phyloP scores from a whole-genome alignment of 2,888 invertebrate species.

The Microplitis deprimator region DNA sequence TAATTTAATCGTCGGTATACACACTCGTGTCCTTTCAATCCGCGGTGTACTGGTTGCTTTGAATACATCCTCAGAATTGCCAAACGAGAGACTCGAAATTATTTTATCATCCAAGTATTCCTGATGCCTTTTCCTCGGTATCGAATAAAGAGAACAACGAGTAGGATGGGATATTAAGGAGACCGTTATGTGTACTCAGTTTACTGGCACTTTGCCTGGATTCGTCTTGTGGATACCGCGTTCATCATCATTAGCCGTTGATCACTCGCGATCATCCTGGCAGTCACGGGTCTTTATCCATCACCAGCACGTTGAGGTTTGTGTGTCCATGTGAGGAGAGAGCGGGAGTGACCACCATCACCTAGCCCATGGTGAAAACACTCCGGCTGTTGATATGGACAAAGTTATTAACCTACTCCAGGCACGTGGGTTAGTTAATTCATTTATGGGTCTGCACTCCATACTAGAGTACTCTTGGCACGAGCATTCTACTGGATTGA shows the following conservation, averaged over 20 bases:
- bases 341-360: neutral
- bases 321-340: neutral
- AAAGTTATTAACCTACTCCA: slow-evolving; percentile 44
- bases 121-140: slow-evolving; percentile 12
- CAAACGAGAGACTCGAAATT: slow-evolving; percentile 13
- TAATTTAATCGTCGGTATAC: slow-evolving; percentile 13
- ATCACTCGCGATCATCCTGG: slow-evolving; percentile 55
- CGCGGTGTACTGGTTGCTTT: neutral
- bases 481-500: neutral
- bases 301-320: slow-evolving; percentile 5
- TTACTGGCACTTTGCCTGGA: slow-evolving; percentile 32
- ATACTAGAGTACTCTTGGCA: slow-evolving; percentile 14
- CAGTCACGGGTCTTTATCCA: slow-evolving; percentile 21
- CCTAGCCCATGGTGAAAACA: neutral
- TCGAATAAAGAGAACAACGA: neutral
- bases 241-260: slow-evolving; percentile 63
- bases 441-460: slow-evolving; percentile 25
- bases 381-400: slow-evolving; percentile 12
- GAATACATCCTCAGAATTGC: slow-evolving; percentile 25
- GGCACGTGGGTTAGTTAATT: slow-evolving; percentile 44
- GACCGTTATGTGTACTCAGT: slow-evolving; percentile 23
- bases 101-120: neutral
- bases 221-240: slow-evolving; percentile 42
- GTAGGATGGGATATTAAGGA: neutral
- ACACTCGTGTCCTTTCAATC: neutral